Percentiles rank a stretch among this genome's conserved stretches.
Evolutionary conservation across 1,140 invertebrate genomes (phyloP).

Genomic region (Cotesia chilonis): DNA sequence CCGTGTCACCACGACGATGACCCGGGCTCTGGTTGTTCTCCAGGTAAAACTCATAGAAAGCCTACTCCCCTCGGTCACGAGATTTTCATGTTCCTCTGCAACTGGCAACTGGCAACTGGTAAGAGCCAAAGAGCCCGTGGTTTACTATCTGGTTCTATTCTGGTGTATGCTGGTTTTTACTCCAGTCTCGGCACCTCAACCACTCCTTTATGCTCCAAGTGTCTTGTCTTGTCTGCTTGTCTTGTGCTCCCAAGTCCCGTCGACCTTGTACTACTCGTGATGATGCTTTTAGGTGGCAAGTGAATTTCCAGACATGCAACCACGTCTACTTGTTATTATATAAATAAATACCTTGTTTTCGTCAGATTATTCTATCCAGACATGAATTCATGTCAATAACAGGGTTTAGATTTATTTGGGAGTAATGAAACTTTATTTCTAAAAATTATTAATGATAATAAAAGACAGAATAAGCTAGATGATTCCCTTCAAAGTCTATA

Average conservation of each 20-base stretch:
- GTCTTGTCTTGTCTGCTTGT: not conserved
- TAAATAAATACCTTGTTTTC: too few relatives aligned
- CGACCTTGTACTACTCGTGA: conserved; percentile 30
- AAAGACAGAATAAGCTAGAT: too few relatives aligned
- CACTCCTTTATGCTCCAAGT: not conserved
- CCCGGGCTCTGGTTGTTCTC: conserved; percentile 11
- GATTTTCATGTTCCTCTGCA: conserved; percentile 20
- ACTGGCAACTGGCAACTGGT: too few relatives aligned
- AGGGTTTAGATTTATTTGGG: too few relatives aligned
- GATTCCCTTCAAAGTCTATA: too few relatives aligned
- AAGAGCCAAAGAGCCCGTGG: too few relatives aligned
- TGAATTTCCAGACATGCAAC: conserved; percentile 26
- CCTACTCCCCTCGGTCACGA: conserved; percentile 18
- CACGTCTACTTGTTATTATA: not conserved
- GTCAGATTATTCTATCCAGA: too few relatives aligned
- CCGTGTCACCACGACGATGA: conserved; percentile 45
- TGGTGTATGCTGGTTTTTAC: too few relatives aligned
- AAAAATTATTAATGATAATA: too few relatives aligned
- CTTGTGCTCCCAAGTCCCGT: not conserved
- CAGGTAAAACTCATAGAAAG: conserved; percentile 14
- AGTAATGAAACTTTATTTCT: too few relatives aligned
- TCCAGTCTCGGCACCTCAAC: conserved; percentile 1
- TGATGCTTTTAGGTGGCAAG: conserved; percentile 25
- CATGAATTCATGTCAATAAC: too few relatives aligned
- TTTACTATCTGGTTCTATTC: not conserved